These are phyloP conservation scores for Gymnoscopelus braueri DNA, from an alignment of 2,797 vertebrate species.

Conservation along the genomic window DNA sequence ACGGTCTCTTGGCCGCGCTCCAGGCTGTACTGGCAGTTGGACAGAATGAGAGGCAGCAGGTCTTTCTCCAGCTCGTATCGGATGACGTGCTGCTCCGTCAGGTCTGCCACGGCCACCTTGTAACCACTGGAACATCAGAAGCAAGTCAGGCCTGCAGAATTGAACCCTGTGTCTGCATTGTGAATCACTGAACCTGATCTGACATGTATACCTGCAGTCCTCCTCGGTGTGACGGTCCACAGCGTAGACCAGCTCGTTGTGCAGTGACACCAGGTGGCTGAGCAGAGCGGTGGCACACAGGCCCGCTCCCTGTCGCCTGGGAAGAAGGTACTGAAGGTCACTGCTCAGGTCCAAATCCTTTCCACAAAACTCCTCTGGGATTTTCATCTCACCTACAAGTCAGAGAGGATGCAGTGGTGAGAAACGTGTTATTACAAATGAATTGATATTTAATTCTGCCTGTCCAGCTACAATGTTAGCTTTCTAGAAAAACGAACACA, in stretches of 20 bases:
- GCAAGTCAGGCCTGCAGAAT: too few species aligned
- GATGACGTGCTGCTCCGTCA: conserved; percentile 86
- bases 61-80: conserved; percentile 87
- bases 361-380: conserved; percentile 81
- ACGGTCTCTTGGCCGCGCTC: conserved; percentile 81
- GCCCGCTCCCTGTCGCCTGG: conserved; percentile 82
- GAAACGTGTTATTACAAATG: background rate
- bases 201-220: conserved; percentile 71
- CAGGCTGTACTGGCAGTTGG: conserved; percentile 90
- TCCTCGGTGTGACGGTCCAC: conserved; percentile 76
- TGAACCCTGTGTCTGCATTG: too few species aligned
- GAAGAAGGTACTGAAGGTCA: conserved; percentile 82
- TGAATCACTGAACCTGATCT: too few species aligned
- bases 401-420: background rate
- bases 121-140: conserved; percentile 70
- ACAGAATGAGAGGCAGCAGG: conserved; percentile 85
- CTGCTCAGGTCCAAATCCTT: conserved; percentile 74
- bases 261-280: conserved; percentile 87
- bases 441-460: too few species aligned
- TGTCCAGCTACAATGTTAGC: too few species aligned
- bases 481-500: too few species aligned
- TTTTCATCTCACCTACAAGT: conserved; percentile 85
- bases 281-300: conserved; percentile 87
- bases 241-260: conserved; percentile 81
- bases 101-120: conserved; percentile 76